Evolutionary conservation across 2,888 invertebrate species (phyloP).

Genomic region (Trisateles emortualis): DNA sequence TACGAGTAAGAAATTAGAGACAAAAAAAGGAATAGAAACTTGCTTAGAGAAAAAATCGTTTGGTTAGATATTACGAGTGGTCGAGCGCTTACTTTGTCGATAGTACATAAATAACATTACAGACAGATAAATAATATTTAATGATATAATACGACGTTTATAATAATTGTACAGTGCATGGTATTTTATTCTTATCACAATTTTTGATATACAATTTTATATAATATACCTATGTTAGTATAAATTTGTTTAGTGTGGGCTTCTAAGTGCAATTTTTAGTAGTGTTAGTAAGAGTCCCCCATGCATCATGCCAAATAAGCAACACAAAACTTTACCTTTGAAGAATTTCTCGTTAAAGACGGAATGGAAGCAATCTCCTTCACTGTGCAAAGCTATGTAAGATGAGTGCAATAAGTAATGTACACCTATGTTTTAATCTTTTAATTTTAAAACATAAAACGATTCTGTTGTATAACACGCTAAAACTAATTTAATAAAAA

Average conservation of each 20-base stretch:
- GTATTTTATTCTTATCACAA: conserved; percentile 65
- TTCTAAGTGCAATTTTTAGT: conserved; percentile 50
- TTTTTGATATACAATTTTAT: conserved; percentile 20
- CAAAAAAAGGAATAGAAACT: too few species aligned
- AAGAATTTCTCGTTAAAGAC: conserved; percentile 71
- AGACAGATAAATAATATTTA: background rate
- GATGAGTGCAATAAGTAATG: conserved; percentile 71
- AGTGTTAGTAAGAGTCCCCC: conserved; percentile 50
- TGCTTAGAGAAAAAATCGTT: too few species aligned
- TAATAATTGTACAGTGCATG: conserved; percentile 65
- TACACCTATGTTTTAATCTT: conserved; percentile 53
- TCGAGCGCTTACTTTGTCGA: too few species aligned
- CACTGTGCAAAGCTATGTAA: conserved; percentile 82
- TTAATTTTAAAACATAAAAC: conserved; percentile 12
- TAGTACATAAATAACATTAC: too few species aligned
- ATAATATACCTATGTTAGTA: conserved; percentile 38
- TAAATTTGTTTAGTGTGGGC: conserved; percentile 44
- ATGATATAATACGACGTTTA: conserved; percentile 4
- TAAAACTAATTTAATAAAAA: background rate
- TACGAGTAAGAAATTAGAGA: too few species aligned
- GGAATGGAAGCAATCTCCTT: conserved; percentile 78
- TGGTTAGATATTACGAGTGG: too few species aligned
- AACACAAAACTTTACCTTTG: conserved; percentile 83
- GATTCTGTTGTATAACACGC: conserved; percentile 2
- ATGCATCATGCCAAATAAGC: conserved; percentile 82